A percentile compares a stretch with the other conserved stretches of the same genome.
These are phyloP conservation scores for Enteromius viviparus DNA, from an alignment of 2,797 vertebrate species.

Conservation along the genomic window DNA sequence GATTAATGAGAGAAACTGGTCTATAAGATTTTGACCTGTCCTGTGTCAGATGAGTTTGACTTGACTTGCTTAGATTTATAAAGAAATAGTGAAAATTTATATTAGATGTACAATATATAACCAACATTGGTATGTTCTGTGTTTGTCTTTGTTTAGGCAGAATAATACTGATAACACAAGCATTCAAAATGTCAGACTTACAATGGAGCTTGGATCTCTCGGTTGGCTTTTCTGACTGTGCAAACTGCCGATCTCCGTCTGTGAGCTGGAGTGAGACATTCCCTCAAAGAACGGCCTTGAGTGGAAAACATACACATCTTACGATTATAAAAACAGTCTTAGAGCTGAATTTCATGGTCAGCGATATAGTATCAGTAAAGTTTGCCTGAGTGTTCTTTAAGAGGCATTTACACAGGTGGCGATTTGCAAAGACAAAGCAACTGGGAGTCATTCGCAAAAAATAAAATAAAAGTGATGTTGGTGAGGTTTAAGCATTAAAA, in stretches of 20 bases:
- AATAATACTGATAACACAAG: neutral
- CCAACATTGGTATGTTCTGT: neutral
- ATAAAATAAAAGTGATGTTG: neutral
- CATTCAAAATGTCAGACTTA: constrained; percentile 20
- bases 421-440: neutral
- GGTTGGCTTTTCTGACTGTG: constrained; percentile 66
- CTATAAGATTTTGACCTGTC: neutral
- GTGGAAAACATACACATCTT: constrained; percentile 27
- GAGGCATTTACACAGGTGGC: neutral
- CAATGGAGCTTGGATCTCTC: constrained; percentile 42
- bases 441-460: neutral
- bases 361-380: neutral
- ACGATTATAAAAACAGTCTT: neutral
- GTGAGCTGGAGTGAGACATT: constrained; percentile 73
- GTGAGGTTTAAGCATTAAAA: neutral
- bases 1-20: neutral
- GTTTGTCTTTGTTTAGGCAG: neutral
- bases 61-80: neutral
- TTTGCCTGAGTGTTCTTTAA: neutral
- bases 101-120: neutral
- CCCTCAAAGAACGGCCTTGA: constrained; percentile 78
- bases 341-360: neutral
- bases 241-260: constrained; percentile 68
- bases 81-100: neutral
- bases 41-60: neutral